Base-by-base conservation (phyloP, 2,888 invertebrate species). In the Aricia artaxerxes region DNA sequence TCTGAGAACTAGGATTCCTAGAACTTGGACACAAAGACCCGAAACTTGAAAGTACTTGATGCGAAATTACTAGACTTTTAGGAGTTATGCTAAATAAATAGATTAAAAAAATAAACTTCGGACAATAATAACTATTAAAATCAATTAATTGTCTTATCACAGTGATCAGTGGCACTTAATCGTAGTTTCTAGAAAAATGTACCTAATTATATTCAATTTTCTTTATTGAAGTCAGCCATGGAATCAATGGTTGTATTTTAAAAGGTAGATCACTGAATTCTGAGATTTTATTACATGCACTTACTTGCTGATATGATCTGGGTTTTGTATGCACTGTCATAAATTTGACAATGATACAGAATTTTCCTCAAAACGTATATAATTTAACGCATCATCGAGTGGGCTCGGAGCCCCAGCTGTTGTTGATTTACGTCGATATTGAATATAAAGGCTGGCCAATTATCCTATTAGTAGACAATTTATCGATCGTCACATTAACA, bases 391-490 rank as follows among this genome's bases (percentile, higher is more conserved):
- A 79, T 82, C 81, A 82, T 78, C 80, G 80, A 81, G 78, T 81
- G 80, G 79, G 79, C 80, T 82, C 80, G 80, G 85, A 79, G 80
- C 80, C 86, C 84, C 91, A 92, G 91, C 91, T 92, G 92, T 92
- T 89, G 92, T 93, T 93, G 94, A 93, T 94, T 93, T 93, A 94
- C 89, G 91, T 89, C 87, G 87, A 89, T 90, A 91, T 90, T 91
- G 89, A 76, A 76, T 76, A 57, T 76, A 76, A 76, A 91, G 90
- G 90, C 86, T 88, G 87, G 86, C 89, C 93, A 93, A 94, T 94
- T 94, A 94, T 94, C 92, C 93, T 94, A 94, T 94, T 94, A 93
- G 91, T 89, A 89, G 89, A 87, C 92, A 92, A 94, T 94, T 93
- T 93, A 94, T 93, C 88, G 93, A 90, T 91, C 91, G 87, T 90